These are phyloP conservation scores for Acronicta alni DNA, from an alignment of 2,888 invertebrate species.

Conservation along the genomic window DNA sequence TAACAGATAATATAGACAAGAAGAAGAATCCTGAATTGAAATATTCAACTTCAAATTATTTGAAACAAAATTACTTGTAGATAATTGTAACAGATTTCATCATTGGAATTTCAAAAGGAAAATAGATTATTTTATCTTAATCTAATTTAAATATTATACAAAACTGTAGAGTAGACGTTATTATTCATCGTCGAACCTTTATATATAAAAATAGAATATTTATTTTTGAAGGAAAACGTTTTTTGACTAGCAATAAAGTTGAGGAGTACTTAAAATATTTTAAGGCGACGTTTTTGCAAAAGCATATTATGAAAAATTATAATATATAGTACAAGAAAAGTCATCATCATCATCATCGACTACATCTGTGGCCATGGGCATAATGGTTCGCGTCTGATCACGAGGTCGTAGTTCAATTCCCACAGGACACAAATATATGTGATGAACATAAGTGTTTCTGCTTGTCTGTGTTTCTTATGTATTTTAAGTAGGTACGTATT, in stretches of 20 bases:
- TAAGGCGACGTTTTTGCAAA: neutral
- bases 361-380: too few species aligned
- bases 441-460: too few species aligned
- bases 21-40: conserved; percentile 26
- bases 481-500: too few species aligned
- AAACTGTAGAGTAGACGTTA: conserved; percentile 33
- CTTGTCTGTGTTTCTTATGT: too few species aligned
- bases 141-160: conserved; percentile 9
- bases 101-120: conserved; percentile 25
- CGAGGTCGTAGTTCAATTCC: too few species aligned
- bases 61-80: conserved; percentile 31
- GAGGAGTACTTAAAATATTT: conserved; percentile 32
- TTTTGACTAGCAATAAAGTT: conserved; percentile 27
- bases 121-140: conserved; percentile 38
- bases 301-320: too few species aligned
- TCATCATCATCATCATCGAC: too few species aligned
- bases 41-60: conserved; percentile 37
- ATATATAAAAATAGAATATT: conserved; percentile 15
- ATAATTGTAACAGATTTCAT: conserved; percentile 37
- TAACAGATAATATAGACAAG: conserved; percentile 22
- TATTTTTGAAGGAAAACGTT: conserved; percentile 12
- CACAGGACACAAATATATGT: too few species aligned
- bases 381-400: too few species aligned
- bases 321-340: too few species aligned
- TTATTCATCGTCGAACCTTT: conserved; percentile 8